Conservation (phyloP, 2,797 vertebrate species). For the Sternarchorhynchus goeldii region DNA sequence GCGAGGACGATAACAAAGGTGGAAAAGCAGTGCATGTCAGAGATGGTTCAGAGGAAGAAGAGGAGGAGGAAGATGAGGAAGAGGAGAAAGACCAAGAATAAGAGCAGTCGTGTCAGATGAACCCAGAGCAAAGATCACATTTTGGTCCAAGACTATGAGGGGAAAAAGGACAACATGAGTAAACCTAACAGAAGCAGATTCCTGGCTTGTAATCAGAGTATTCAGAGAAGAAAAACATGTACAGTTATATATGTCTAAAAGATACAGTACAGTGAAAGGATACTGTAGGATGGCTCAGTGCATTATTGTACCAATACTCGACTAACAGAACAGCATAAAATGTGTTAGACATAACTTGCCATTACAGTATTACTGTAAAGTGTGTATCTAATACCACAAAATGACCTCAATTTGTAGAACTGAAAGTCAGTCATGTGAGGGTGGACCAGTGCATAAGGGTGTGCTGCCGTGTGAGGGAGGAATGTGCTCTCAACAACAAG, state of each 20-base stretch:
- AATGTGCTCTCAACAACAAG: not conserved
- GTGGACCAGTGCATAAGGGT: not conserved
- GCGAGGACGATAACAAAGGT: not conserved
- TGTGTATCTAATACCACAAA: too few species aligned
- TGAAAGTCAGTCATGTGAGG: not conserved
- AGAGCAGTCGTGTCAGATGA: not conserved
- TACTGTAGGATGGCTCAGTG: slow-evolving; percentile 1
- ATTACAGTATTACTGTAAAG: too few species aligned
- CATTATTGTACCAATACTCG: too few species aligned
- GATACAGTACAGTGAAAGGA: slow-evolving; percentile 5
- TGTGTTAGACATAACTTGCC: too few species aligned
- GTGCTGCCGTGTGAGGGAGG: not conserved
- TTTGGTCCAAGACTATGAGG: not conserved
- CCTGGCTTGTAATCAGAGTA: not conserved
- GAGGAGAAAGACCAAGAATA: not conserved
- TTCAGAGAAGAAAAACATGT: not conserved
- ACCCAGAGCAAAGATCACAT: not conserved
- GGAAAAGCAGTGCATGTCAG: not conserved
- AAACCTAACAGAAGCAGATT: not conserved
- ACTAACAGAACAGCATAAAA: too few species aligned
- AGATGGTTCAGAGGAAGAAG: slow-evolving; percentile 16
- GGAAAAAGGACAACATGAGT: not conserved
- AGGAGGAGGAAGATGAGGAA: not conserved
- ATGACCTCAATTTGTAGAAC: not conserved
- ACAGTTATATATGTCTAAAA: not conserved